Percentiles rank a stretch among this genome's conserved stretches.
Conservation (phyloP, 2,113 vertebrate genomes). For the Prolemur simus region DNA sequence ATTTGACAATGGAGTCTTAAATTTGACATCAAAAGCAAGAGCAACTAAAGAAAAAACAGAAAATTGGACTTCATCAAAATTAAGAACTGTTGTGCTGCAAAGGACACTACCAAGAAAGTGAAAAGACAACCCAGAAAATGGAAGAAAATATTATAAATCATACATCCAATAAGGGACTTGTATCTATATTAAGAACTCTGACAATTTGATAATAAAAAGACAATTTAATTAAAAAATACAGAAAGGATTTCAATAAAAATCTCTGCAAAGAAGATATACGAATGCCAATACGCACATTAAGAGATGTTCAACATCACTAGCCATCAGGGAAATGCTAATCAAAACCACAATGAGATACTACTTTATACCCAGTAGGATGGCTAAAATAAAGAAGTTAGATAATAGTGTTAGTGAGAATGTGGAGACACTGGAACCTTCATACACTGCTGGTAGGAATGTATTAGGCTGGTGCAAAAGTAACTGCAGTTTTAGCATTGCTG, state of each 20-base stretch:
- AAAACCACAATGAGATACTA: not conserved
- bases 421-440: not conserved
- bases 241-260: not conserved
- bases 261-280: not conserved
- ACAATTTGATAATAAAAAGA: not conserved
- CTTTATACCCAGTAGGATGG: not conserved
- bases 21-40: constrained; percentile 2
- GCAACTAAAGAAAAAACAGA: not conserved
- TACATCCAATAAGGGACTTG: not conserved
- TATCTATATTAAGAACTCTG: not conserved
- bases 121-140: not conserved
- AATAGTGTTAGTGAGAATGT: not conserved
- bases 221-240: not conserved
- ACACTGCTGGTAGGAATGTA: not conserved
- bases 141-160: not conserved
- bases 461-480: too few relatives aligned
- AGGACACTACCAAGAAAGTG: not conserved
- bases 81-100: not conserved
- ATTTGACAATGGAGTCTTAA: not conserved
- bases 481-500: too few relatives aligned
- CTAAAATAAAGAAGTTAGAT: not conserved
- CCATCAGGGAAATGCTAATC: not conserved
- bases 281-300: not conserved
- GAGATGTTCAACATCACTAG: not conserved
- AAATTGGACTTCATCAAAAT: not conserved